Evolutionary conservation across 2,888 invertebrate genomes (phyloP), one percentile per base, ranked within the genome.

Genomic region (Drymonia ruficornis): DNA sequence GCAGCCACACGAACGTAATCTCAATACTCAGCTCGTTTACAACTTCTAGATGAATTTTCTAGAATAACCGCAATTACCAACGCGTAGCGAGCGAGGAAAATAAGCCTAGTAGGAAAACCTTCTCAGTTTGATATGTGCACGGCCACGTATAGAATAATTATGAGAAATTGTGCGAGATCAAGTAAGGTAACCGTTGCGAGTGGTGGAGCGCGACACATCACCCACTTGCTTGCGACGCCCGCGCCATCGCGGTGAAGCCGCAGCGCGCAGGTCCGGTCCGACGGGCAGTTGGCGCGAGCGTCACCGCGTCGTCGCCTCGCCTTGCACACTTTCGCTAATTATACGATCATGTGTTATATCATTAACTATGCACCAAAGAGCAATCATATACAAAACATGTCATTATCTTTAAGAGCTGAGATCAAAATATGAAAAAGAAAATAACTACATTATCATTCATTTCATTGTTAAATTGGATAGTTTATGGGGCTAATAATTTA

Each of bases 141-240:
- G 64, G 70, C 57, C 62, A 72, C 62, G 73, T 74, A 72, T 67
- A 72, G 70, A 73, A 77, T 76, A 76, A 73, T 74, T n/a, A 77
- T 78, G 74, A 80, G 78, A 80, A 77, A 81, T 83, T 80, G 75
- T 72, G 78, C 69, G 78, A 83, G 81, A 83, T 78, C 79, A 72
- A 80, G 64, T 79, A 72, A 77, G 75, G 74, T 76, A 70, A 75
- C 75, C 67, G 63, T 61, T 59, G 71, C 63, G 66, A 76, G 62
- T 69, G 72, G 80, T 86, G 81, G 78, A 87, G 83, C 87, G 88
- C 80, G 74, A 84, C 87, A 80, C 76, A 84, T 85, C 83, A 82
- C 82, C 84, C 76, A 84, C 80, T 84, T 84, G 76, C 67, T 56
- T 50, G 36, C 38, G 19, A 38, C 29, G 50, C 16, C 47, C 49